A percentile compares a stretch with the other conserved stretches of the same genome.
phyloP scores from a whole-genome alignment of 2,797 vertebrate species.

The Yasuhikotakia modesta region DNA sequence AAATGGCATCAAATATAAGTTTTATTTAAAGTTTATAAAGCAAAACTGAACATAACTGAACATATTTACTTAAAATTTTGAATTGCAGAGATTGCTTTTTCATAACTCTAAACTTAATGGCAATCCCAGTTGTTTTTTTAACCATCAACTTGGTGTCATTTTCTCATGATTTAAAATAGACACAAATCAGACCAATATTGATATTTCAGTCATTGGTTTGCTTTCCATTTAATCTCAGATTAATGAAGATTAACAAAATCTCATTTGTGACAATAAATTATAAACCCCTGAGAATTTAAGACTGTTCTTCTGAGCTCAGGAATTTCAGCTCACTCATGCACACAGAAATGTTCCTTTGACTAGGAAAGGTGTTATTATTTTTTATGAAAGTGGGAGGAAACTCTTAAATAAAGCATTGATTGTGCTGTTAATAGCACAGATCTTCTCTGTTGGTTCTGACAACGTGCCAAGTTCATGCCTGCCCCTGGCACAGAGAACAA shows the following conservation, averaged over 20 bases:
- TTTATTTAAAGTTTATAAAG: too few relatives aligned
- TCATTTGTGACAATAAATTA: not conserved
- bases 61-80: not conserved
- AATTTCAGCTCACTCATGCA: not conserved
- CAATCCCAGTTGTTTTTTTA: too few relatives aligned
- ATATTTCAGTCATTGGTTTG: too few relatives aligned
- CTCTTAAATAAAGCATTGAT: slow-evolving; percentile 56
- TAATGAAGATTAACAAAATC: not conserved
- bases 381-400: slow-evolving; percentile 5
- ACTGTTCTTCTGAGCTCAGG: not conserved
- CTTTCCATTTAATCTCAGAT: not conserved
- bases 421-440: slow-evolving; percentile 40
- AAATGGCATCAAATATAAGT: too few relatives aligned
- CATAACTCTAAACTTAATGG: too few relatives aligned
- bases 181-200: too few relatives aligned
- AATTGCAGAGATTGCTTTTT: too few relatives aligned
- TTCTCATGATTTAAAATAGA: too few relatives aligned
- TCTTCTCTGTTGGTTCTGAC: slow-evolving; percentile 65
- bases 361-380: not conserved
- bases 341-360: not conserved
- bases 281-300: not conserved
- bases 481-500: slow-evolving; percentile 36
- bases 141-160: too few relatives aligned
- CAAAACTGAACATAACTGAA: too few relatives aligned
- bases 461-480: slow-evolving; percentile 63